Conservation (phyloP, 2,113 vertebrate genomes). For the Callaeas wilsoni region DNA sequence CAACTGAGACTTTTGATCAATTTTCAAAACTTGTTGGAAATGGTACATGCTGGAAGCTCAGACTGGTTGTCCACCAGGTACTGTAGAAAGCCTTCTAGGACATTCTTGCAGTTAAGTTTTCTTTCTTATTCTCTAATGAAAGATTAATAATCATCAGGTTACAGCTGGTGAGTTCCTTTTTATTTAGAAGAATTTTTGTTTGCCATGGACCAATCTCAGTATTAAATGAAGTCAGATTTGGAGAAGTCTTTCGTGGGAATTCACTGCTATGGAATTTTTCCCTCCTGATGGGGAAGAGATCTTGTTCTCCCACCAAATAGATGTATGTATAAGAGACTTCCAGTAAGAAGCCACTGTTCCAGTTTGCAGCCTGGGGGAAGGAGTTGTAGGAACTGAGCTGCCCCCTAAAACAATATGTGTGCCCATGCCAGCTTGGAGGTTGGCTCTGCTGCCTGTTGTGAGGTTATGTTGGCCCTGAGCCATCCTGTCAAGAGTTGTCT, state of each 20-base stretch:
- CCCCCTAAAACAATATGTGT: not conserved
- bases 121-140: not conserved
- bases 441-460: not conserved
- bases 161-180: not conserved
- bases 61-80: not conserved
- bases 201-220: not conserved
- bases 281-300: not conserved
- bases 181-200: not conserved
- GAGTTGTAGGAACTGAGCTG: not conserved
- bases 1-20: not conserved
- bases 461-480: slow-evolving; percentile 13
- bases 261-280: not conserved
- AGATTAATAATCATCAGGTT: not conserved
- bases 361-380: not conserved
- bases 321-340: not conserved
- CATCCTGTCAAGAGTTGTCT: slow-evolving; percentile 45
- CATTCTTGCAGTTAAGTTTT: not conserved
- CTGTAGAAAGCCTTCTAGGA: not conserved
- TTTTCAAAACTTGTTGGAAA: not conserved
- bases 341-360: not conserved
- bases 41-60: not conserved
- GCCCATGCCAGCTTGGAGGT: not conserved
- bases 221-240: not conserved
- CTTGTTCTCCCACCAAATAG: not conserved
- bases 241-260: not conserved